A percentile compares a stretch with the other conserved stretches of the same genome.
These are phyloP conservation scores for Lacerta agilis DNA, from an alignment of 2,797 vertebrate genomes.

Conservation along the genomic window DNA sequence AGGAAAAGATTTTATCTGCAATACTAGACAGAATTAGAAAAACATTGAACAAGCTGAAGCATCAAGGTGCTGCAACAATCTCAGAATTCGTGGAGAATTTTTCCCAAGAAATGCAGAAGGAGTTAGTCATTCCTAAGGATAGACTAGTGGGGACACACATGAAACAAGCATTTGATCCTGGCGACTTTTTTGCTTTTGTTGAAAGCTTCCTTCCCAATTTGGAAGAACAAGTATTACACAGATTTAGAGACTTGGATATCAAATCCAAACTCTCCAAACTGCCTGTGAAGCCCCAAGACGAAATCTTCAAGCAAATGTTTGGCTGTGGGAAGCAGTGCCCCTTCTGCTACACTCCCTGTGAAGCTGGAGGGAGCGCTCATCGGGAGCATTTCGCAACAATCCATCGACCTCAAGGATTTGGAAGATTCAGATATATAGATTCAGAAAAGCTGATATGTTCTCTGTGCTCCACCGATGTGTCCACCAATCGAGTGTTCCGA, in stretches of 20 bases:
- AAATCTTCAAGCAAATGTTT: conserved; percentile 31
- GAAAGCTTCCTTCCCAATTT: conserved; percentile 46
- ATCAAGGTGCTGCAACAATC: no score
- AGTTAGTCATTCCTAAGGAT: no score
- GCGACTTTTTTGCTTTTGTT: no score
- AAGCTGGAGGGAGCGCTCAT: conserved; percentile 35
- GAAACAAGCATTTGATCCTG: no score
- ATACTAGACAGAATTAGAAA: no score
- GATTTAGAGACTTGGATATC: conserved; percentile 65
- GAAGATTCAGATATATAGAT: background rate
- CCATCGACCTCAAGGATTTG: conserved; percentile 26
- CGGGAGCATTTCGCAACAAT: conserved; percentile 25
- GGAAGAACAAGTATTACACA: conserved; percentile 60
- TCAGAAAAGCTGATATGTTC: background rate
- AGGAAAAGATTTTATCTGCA: no score
- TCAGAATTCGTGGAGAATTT: no score
- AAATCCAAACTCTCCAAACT: conserved; percentile 65
- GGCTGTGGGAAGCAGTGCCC: conserved; percentile 49
- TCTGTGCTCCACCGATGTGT: background rate
- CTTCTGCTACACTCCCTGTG: conserved; percentile 44
- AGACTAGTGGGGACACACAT: no score
- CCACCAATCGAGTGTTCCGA: background rate
- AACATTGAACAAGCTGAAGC: no score
- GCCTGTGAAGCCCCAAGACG: conserved; percentile 61
- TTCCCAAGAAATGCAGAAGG: no score